These are phyloP conservation scores for Urocitellus parryii DNA, from an alignment of 2,113 vertebrate genomes.

Conservation along the genomic window DNA sequence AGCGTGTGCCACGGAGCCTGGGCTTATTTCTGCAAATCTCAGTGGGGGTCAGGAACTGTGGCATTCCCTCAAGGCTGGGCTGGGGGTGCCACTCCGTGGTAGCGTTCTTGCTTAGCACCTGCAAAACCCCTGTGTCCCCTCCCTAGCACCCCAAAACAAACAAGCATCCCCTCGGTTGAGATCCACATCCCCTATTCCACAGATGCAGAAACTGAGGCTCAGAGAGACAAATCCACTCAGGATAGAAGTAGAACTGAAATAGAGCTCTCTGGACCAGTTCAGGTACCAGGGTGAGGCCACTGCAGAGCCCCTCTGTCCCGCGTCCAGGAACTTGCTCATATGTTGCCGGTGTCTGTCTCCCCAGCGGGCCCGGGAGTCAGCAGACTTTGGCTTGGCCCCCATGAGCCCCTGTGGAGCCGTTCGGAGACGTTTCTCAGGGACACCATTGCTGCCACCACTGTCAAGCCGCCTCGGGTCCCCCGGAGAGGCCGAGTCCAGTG, in stretches of 20 bases:
- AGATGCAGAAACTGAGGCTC: not conserved
- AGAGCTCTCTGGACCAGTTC: not conserved
- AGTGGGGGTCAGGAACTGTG: no score
- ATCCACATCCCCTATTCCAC: not conserved
- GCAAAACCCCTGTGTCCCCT: not conserved
- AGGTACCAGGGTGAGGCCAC: not conserved
- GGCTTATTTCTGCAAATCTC: no score
- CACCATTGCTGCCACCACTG: conserved; percentile 87
- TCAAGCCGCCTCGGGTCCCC: conserved; percentile 84
- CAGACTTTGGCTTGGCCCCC: conserved; percentile 51
- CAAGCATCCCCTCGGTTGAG: not conserved
- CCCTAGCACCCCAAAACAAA: not conserved
- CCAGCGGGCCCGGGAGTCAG: conserved; percentile 73
- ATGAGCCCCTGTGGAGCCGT: conserved; percentile 75
- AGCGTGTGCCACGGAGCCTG: no score
- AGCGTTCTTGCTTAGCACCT: not conserved
- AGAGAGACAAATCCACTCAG: not conserved
- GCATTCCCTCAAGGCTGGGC: not conserved
- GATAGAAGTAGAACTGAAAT: not conserved
- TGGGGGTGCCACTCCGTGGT: not conserved
- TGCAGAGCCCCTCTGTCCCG: not conserved
- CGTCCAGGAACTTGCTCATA: not conserved
- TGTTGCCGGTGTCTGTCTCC: not conserved
- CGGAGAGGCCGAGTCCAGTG: conserved; percentile 84
- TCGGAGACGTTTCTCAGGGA: conserved; percentile 90